Conservation (phyloP, 2,797 vertebrate genomes). For the Pantherophis vulpinus region DNA sequence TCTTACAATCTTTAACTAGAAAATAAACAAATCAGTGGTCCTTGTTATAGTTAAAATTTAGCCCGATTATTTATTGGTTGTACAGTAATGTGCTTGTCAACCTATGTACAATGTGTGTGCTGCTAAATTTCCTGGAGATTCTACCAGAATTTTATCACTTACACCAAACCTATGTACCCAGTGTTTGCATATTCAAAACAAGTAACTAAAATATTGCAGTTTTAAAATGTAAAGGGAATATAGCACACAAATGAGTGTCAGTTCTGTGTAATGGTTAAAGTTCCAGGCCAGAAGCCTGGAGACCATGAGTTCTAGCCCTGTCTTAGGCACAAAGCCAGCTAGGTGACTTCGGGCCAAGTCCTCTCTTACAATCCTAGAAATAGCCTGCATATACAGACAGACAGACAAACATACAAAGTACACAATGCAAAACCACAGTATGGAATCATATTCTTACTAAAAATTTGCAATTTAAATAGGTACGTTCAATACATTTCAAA, state of each 20-base stretch:
- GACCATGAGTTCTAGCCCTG: not conserved
- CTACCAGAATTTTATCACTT: conserved; percentile 32
- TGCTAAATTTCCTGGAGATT: conserved; percentile 29
- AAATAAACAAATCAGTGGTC: conserved; percentile 44
- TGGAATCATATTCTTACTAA: conserved; percentile 26
- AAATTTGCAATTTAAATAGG: conserved; percentile 20
- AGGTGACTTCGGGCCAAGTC: not conserved
- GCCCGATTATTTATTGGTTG: conserved; percentile 18
- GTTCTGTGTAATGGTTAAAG: not conserved
- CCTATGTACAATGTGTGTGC: not conserved
- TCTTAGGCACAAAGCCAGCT: not conserved
- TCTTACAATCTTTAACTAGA: conserved; percentile 33
- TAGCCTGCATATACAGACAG: not conserved
- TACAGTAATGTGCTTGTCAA: conserved; percentile 22
- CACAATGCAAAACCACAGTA: not conserved
- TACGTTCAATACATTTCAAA: not conserved
- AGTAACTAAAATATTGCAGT: conserved; percentile 25
- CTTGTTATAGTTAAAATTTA: conserved; percentile 19
- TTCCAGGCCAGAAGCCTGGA: not conserved
- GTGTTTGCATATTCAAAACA: not conserved
- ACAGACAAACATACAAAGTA: not conserved
- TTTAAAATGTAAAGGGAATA: conserved; percentile 24
- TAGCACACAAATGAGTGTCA: not conserved
- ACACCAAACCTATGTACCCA: conserved; percentile 21
- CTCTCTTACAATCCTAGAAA: not conserved